A percentile compares a stretch with the other conserved stretches of the same genome.
These are phyloP conservation scores for cat (Felis catus) DNA, from an alignment of 2,113 vertebrate genomes.

Conservation along the genomic window DNA sequence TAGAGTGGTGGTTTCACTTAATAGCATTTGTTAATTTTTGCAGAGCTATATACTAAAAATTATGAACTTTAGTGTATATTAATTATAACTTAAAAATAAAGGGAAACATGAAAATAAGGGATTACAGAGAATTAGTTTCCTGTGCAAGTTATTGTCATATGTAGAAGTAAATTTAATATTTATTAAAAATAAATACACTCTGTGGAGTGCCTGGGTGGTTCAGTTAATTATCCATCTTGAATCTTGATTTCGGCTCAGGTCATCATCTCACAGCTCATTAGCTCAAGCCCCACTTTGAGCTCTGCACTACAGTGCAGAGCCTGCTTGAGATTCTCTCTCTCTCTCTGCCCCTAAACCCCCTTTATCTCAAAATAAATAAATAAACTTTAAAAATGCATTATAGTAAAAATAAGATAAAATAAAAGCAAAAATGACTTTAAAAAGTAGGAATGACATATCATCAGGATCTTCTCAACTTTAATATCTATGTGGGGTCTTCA, in stretches of 20 bases:
- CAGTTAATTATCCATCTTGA: no score
- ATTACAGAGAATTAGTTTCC: not conserved
- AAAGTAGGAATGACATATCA: not conserved
- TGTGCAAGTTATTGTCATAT: not conserved
- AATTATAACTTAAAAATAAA: not conserved
- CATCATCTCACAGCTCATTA: no score
- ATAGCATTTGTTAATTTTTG: not conserved
- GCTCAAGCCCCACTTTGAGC: no score
- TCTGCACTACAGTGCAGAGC: no score
- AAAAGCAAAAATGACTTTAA: not conserved
- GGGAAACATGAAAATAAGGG: not conserved
- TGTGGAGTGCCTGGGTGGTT: no score
- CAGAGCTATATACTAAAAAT: not conserved
- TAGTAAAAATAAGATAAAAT: not conserved
- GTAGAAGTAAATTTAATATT: not conserved
- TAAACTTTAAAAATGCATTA: not conserved
- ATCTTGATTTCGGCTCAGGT: no score
- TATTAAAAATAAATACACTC: not conserved
- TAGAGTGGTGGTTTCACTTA: not conserved
- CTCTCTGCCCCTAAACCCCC: no score
- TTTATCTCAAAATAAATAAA: no score
- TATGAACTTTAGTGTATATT: not conserved
- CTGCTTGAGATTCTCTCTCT: no score
- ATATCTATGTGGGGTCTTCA: not conserved
- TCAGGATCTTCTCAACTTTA: not conserved